Evolutionary conservation across 1,140 invertebrate species (phyloP).

Genomic region (Drosophila novamexicana): DNA sequence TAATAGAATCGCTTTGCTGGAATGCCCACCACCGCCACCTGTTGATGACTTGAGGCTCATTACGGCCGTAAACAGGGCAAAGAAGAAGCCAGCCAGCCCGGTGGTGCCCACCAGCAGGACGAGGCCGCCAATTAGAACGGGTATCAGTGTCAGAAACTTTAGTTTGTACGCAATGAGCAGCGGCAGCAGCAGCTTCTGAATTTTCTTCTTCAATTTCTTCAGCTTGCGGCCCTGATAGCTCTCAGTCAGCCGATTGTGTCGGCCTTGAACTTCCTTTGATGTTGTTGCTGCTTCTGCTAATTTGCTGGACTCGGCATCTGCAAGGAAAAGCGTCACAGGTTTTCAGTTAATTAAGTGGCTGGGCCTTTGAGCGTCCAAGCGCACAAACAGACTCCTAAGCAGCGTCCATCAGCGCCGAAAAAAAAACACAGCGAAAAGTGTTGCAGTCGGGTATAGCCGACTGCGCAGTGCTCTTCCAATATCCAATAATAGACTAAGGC

Average conservation of each 20-base stretch:
- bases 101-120: conserved; percentile 90
- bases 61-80: conserved; percentile 90
- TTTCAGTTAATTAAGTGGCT: conserved; percentile 69
- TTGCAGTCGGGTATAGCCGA: not conserved
- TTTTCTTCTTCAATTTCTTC: conserved; percentile 86
- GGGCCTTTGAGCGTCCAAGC: conserved; percentile 45
- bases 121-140: conserved; percentile 90
- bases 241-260: conserved; percentile 38
- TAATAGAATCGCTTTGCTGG: conserved; percentile 71
- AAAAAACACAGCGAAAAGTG: not conserved
- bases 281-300: conserved; percentile 45
- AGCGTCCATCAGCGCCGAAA: not conserved
- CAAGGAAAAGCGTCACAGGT: conserved; percentile 17
- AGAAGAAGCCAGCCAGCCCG: conserved; percentile 93
- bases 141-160: conserved; percentile 92
- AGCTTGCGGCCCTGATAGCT: conserved; percentile 62
- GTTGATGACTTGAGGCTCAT: conserved; percentile 85
- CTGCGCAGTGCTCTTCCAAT: not conserved
- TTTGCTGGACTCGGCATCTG: conserved; percentile 49
- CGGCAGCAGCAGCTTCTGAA: conserved; percentile 89
- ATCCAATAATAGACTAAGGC: not conserved
- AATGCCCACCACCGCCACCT: conserved; percentile 49
- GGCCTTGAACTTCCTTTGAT: conserved; percentile 78
- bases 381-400: conserved; percentile 4
- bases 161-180: conserved; percentile 92